Conservation (phyloP, 1,140 invertebrate species). For the Hyposmocoma kahamanoa region DNA sequence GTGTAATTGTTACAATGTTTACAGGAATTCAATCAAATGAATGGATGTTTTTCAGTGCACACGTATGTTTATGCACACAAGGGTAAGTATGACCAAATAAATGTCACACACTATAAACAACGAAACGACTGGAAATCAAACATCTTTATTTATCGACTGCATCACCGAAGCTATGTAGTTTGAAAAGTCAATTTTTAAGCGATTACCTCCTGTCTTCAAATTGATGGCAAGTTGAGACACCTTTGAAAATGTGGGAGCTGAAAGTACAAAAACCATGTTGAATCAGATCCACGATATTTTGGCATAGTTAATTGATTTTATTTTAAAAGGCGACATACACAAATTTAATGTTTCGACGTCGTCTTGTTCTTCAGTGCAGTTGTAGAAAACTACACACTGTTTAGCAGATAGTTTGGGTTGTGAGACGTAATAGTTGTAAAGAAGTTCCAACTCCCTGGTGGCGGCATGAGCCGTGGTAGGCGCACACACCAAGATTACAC, state of each 20-base stretch:
- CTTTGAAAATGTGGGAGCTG: conserved; percentile 79
- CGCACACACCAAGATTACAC: conserved; percentile 83
- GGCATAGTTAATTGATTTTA: neutral
- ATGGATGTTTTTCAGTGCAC: conserved; percentile 56
- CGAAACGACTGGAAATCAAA: conserved; percentile 4
- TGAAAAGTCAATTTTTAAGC: conserved; percentile 79
- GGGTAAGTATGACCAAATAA: conserved; percentile 8
- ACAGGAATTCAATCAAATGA: conserved; percentile 14
- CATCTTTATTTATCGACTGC: conserved; percentile 48
- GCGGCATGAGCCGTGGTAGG: conserved; percentile 74
- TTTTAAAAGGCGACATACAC: conserved; percentile 33
- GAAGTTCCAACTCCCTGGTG: conserved; percentile 79
- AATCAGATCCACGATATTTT: neutral
- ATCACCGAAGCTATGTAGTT: conserved; percentile 77
- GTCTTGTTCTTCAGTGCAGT: conserved; percentile 64
- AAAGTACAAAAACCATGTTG: conserved; percentile 30
- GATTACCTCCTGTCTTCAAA: conserved; percentile 78
- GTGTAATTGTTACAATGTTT: conserved; percentile 2
- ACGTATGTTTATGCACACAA: neutral
- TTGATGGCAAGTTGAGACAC: conserved; percentile 79
- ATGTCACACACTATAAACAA: too few species aligned
- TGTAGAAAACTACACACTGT: conserved; percentile 76
- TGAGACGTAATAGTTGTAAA: conserved; percentile 83
- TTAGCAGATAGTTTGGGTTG: conserved; percentile 74
- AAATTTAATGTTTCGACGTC: conserved; percentile 55